Conservation (phyloP, 2,797 vertebrate genomes). For the Arrhamphus sclerolepis region DNA sequence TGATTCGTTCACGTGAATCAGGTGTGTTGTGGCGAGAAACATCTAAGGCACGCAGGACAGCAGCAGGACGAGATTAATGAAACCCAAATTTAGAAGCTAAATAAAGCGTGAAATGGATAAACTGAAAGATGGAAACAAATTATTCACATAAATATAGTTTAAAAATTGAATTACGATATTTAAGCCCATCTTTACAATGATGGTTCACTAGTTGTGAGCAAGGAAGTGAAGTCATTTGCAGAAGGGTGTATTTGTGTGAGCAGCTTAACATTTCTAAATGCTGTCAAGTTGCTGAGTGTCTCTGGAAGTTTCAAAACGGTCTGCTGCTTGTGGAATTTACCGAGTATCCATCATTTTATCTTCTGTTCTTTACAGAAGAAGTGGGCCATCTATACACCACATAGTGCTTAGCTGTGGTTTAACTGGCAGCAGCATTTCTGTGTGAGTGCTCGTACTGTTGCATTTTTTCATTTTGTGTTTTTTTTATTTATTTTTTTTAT, state of each 20-base stretch:
- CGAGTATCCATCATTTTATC: slow-evolving; percentile 59
- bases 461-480: slow-evolving; percentile 46
- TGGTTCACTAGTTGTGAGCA: background rate
- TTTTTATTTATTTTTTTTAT: slow-evolving; percentile 11
- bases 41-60: too few species aligned
- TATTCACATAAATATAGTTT: too few species aligned
- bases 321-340: slow-evolving; percentile 47
- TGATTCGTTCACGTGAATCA: too few species aligned
- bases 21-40: too few species aligned
- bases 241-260: slow-evolving; percentile 5
- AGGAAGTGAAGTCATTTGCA: slow-evolving; percentile 2
- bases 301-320: slow-evolving; percentile 43
- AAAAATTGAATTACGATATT: too few species aligned
- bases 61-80: too few species aligned
- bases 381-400: slow-evolving; percentile 38
- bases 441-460: background rate
- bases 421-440: slow-evolving; percentile 54
- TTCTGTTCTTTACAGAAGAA: slow-evolving; percentile 57
- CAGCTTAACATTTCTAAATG: slow-evolving; percentile 23
- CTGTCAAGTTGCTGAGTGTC: slow-evolving; percentile 29
- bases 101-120: too few species aligned
- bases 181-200: too few species aligned
- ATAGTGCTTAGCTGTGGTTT: slow-evolving; percentile 58
- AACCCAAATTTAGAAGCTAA: too few species aligned
- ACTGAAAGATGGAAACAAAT: too few species aligned